A percentile compares a stretch with the other conserved stretches of the same genome.
These are phyloP conservation scores for Saturnia japonica DNA, from an alignment of 2,888 invertebrate species.

Conservation along the genomic window DNA sequence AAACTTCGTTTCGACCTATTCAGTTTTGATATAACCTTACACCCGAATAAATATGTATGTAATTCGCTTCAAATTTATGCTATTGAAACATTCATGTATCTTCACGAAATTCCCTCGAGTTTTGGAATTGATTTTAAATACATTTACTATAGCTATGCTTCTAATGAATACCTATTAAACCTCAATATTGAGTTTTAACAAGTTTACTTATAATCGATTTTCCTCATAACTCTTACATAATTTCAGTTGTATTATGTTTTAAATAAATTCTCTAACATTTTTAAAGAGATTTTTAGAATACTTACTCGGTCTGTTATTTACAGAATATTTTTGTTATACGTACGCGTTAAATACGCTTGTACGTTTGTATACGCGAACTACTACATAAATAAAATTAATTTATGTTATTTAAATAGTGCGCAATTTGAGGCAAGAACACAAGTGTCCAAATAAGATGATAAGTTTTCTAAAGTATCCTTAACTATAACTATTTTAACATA, in stretches of 20 bases:
- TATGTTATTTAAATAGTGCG: background rate
- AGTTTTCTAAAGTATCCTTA: too few species aligned
- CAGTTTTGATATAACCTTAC: conserved; percentile 3
- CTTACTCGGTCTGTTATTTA: background rate
- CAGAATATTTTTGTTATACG: too few species aligned
- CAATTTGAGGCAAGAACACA: background rate
- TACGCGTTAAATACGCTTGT: too few species aligned
- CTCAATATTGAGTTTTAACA: background rate
- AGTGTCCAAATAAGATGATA: too few species aligned
- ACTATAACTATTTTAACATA: too few species aligned
- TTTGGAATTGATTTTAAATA: background rate
- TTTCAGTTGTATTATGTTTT: background rate
- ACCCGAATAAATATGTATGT: conserved; percentile 11
- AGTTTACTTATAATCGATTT: background rate
- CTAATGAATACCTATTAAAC: background rate
- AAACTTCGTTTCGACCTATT: conserved; percentile 11
- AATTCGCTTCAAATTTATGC: conserved; percentile 17
- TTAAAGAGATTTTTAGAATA: background rate
- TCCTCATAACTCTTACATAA: background rate
- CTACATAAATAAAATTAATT: too few species aligned
- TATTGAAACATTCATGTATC: conserved; percentile 14
- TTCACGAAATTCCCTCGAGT: background rate
- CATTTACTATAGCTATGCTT: background rate
- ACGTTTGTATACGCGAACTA: too few species aligned
- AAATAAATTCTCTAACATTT: background rate